phyloP scores from a whole-genome alignment of 2,113 vertebrate genomes.

The Panurus biarmicus region DNA sequence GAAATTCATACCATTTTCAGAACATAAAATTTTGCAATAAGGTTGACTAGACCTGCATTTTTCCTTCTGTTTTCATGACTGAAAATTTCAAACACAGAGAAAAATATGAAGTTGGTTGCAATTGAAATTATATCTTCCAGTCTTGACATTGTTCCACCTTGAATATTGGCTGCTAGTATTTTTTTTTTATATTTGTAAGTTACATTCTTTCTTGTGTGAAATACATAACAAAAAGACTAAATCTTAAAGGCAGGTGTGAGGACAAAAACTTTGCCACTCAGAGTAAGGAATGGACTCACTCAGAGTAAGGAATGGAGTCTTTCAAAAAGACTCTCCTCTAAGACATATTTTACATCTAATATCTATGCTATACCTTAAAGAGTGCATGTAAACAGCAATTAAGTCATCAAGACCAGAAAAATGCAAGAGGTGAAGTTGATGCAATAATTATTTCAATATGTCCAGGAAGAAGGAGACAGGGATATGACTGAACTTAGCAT shows the following conservation, averaged over 20 bases:
- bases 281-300: background rate
- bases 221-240: background rate
- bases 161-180: background rate
- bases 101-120: background rate
- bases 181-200: background rate
- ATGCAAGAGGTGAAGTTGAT: background rate
- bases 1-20: background rate
- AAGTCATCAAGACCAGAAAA: background rate
- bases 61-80: background rate
- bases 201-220: background rate
- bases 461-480: background rate
- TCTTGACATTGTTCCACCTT: background rate
- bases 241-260: background rate
- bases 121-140: background rate
- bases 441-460: background rate
- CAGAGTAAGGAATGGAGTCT: background rate
- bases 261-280: background rate
- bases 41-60: background rate
- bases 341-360: background rate
- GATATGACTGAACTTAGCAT: background rate
- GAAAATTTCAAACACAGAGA: background rate
- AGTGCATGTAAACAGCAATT: rapidly evolving
- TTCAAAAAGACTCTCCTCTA: background rate
- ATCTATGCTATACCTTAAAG: background rate
- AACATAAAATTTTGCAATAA: background rate